Conservation (phyloP, 2,888 invertebrate genomes). For the Serrognathus titanus region DNA sequence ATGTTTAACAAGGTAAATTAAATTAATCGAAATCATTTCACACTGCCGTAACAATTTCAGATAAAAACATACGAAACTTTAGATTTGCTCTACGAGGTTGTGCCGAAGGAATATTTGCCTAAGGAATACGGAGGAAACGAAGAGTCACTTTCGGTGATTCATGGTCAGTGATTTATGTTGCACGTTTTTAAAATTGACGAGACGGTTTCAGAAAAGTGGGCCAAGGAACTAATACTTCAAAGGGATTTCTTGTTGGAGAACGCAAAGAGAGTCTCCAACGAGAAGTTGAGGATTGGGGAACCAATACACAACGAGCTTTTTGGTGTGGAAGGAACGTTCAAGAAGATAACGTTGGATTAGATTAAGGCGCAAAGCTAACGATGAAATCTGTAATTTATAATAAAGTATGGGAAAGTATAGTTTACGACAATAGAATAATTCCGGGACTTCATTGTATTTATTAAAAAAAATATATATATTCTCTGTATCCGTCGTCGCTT, state of each 20-base stretch:
- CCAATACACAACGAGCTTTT: background rate
- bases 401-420: too few relatives aligned
- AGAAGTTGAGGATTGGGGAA: background rate
- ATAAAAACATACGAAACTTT: background rate
- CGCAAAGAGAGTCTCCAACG: background rate
- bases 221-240: background rate
- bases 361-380: too few relatives aligned
- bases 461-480: too few relatives aligned
- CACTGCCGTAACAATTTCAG: too few relatives aligned
- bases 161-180: background rate
- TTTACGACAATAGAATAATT: too few relatives aligned
- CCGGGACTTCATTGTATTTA: too few relatives aligned
- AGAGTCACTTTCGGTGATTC: background rate
- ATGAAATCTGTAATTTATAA: too few relatives aligned
- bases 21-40: background rate
- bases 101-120: slow-evolving; percentile 11
- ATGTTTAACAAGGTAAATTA: background rate
- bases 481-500: too few relatives aligned
- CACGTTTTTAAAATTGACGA: background rate
- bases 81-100: slow-evolving; percentile 4
- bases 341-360: background rate
- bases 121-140: slow-evolving; percentile 12
- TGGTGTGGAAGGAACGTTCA: background rate
- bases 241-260: background rate
- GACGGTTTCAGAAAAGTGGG: background rate